Evolutionary conservation across 2,888 invertebrate genomes (phyloP).

Genomic region (Lymantria dispar): DNA sequence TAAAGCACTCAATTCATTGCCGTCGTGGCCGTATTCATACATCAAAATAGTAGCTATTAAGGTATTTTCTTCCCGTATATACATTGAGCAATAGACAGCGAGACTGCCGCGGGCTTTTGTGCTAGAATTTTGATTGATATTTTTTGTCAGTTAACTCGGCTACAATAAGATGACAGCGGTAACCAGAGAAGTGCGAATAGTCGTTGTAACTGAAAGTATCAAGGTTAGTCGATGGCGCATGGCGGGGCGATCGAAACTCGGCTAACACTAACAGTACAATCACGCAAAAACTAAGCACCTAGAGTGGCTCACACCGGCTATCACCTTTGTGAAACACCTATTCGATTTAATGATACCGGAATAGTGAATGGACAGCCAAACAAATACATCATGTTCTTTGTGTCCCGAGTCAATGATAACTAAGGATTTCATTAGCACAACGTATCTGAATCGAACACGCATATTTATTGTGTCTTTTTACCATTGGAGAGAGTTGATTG

Average conservation of each 20-base stretch:
- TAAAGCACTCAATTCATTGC: constrained; percentile 56
- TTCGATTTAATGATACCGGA: constrained; percentile 68
- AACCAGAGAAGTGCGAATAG: constrained; percentile 78
- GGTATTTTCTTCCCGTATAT: constrained; percentile 53
- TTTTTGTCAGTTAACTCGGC: constrained; percentile 79
- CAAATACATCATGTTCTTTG: constrained; percentile 46
- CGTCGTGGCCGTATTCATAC: constrained; percentile 54
- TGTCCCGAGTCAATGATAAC: constrained; percentile 48
- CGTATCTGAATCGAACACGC: constrained; percentile 27
- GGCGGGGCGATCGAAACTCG: constrained; percentile 72
- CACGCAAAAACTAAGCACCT: constrained; percentile 70
- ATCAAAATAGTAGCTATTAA: constrained; percentile 44
- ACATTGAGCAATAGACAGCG: constrained; percentile 63
- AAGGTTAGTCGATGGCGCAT: constrained; percentile 75
- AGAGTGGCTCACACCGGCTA: constrained; percentile 49
- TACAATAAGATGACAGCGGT: constrained; percentile 79
- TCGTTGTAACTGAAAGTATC: constrained; percentile 79
- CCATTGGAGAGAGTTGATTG: constrained; percentile 51
- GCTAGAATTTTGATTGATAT: constrained; percentile 83
- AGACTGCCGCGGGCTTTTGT: constrained; percentile 75
- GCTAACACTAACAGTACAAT: constrained; percentile 77
- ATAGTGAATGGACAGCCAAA: constrained; percentile 61
- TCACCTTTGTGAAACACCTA: constrained; percentile 65
- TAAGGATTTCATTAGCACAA: constrained; percentile 61
- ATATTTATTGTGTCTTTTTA: constrained; percentile 38